Evolutionary conservation across 2,113 vertebrate genomes (phyloP).

Genomic region (Condylura cristata): DNA sequence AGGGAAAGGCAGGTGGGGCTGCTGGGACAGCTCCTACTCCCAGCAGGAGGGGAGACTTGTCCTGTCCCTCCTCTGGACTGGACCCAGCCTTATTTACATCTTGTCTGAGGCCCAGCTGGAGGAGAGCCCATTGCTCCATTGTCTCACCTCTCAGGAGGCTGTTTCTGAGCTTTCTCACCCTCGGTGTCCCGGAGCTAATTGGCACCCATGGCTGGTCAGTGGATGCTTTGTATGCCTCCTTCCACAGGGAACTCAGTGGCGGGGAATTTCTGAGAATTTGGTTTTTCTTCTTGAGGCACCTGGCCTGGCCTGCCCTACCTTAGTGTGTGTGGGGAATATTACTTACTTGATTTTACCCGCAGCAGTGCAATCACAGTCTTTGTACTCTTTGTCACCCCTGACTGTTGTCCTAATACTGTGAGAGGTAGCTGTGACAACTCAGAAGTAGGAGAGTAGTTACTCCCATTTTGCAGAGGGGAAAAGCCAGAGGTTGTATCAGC

Average conservation of each 20-base stretch:
- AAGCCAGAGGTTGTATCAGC: neutral
- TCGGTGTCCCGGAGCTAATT: neutral
- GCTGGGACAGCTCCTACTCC: neutral
- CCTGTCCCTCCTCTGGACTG: neutral
- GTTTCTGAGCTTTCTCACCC: neutral
- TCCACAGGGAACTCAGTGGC: neutral
- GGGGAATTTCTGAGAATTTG: neutral
- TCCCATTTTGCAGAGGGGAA: neutral
- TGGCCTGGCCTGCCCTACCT: neutral
- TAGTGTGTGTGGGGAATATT: neutral
- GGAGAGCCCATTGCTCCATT: neutral
- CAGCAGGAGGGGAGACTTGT: neutral
- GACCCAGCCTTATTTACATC: neutral
- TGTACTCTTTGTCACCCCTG: neutral
- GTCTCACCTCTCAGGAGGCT: neutral
- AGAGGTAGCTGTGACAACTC: neutral
- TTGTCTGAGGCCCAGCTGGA: neutral
- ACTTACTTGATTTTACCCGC: neutral
- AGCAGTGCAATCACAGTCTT: neutral
- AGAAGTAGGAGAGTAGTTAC: neutral
- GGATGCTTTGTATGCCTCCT: neutral
- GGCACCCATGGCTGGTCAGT: neutral
- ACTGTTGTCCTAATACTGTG: neutral
- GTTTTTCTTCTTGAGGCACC: neutral
- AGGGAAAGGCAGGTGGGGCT: conserved; percentile 6